Evolutionary conservation across 2,888 invertebrate genomes (phyloP).

Genomic region (Eristalis tenax): DNA sequence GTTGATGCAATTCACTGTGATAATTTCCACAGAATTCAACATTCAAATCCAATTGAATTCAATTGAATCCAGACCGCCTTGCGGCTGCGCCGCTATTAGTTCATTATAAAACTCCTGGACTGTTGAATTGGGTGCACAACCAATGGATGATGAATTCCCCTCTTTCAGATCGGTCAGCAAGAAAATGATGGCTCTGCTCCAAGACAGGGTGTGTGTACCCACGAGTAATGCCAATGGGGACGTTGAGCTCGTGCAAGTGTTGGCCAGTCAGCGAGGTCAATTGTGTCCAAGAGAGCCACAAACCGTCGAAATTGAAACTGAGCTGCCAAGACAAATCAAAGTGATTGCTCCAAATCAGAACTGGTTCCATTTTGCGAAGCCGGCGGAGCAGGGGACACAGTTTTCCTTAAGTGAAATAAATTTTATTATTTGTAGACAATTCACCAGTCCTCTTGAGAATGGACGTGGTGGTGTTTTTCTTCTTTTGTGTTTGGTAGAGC

Average conservation of each 20-base stretch:
- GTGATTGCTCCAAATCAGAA: conserved; percentile 29
- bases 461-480: background rate
- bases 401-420: background rate
- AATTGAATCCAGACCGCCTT: conserved; percentile 44
- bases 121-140: conserved; percentile 15
- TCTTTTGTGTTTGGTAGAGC: background rate
- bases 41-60: conserved; percentile 63
- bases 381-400: background rate
- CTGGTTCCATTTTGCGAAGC: conserved; percentile 12
- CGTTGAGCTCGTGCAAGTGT: conserved; percentile 17
- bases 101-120: conserved; percentile 9
- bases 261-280: conserved; percentile 31
- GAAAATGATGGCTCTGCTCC: background rate
- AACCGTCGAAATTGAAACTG: conserved; percentile 10
- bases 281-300: conserved; percentile 25
- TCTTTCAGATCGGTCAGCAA: conserved; percentile 20
- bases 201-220: background rate
- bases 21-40: conserved; percentile 27
- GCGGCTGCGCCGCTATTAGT: conserved; percentile 8
- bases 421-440: background rate
- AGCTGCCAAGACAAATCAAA: conserved; percentile 3
- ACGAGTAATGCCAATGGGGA: background rate
- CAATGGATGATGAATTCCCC: conserved; percentile 26
- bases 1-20: background rate
- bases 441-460: background rate